A percentile compares a stretch with the other conserved stretches of the same genome.
These are phyloP conservation scores for Microtus ochrogaster DNA, from an alignment of 2,113 vertebrate genomes.

Conservation along the genomic window DNA sequence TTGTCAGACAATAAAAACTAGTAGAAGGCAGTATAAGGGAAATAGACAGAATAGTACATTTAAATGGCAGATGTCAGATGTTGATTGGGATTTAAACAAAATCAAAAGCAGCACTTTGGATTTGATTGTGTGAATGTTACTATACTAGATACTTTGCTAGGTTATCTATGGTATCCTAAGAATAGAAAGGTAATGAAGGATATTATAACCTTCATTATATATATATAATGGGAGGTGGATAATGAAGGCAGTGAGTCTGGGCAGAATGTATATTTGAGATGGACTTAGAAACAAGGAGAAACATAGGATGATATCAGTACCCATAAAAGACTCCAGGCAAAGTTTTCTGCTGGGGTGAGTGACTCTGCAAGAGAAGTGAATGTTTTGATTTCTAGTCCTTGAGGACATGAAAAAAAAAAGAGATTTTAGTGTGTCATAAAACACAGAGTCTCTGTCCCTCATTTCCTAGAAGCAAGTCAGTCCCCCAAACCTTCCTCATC, in stretches of 20 bases:
- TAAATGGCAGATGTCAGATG: neutral
- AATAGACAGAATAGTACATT: neutral
- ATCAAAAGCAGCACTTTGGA: neutral
- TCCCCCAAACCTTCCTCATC: neutral
- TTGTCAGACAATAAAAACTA: neutral
- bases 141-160: neutral
- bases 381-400: conserved; percentile 44
- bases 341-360: neutral
- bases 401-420: conserved; percentile 19
- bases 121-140: neutral
- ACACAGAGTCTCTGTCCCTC: neutral
- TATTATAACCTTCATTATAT: too few relatives aligned
- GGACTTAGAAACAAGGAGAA: conserved; percentile 18
- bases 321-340: neutral
- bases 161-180: neutral
- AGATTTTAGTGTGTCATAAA: conserved; percentile 13
- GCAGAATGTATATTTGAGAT: neutral
- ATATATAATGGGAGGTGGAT: neutral
- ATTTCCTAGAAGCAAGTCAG: conserved; percentile 23
- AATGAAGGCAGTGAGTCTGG: neutral
- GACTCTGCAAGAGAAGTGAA: neutral
- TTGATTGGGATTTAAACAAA: neutral
- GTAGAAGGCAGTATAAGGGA: neutral
- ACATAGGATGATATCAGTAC: neutral
- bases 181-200: neutral